phyloP scores from a whole-genome alignment of 1,140 invertebrate species.

The Theocolax elegans region DNA sequence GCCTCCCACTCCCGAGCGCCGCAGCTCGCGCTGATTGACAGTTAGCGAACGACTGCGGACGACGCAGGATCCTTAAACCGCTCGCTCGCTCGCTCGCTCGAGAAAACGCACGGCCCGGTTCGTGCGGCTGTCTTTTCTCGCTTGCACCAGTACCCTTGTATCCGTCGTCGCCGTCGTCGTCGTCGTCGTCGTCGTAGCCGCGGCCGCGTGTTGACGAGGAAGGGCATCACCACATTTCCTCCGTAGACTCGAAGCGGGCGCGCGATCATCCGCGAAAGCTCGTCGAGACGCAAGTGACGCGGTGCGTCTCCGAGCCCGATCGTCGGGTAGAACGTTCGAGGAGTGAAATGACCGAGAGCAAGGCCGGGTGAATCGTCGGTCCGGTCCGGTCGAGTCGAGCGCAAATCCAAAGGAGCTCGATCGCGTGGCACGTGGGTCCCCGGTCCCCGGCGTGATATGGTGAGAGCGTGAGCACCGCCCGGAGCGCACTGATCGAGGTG shows the following conservation, averaged over 20 bases:
- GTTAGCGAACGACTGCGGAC: conserved; percentile 75
- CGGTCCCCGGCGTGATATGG: too few species aligned
- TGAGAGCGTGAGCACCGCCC: too few species aligned
- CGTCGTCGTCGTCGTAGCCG: conserved; percentile 16
- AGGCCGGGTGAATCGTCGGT: background rate
- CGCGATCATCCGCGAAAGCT: background rate
- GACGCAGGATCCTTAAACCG: conserved; percentile 68
- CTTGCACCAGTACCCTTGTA: background rate
- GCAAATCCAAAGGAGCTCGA: background rate
- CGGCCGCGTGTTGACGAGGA: conserved; percentile 10
- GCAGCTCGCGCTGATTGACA: conserved; percentile 72
- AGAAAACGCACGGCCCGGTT: conserved; percentile 33
- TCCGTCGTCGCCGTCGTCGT: conserved; percentile 10
- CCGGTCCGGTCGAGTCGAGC: background rate
- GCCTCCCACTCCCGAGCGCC: conserved; percentile 66
- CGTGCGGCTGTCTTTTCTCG: conserved; percentile 12
- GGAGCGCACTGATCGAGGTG: too few species aligned
- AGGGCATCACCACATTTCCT: too few species aligned
- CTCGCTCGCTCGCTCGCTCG: conserved; percentile 38
- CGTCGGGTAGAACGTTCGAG: too few species aligned
- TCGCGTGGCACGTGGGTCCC: too few species aligned
- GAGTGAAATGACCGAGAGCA: too few species aligned
- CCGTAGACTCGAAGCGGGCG: conserved; percentile 33
- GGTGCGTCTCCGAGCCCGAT: conserved; percentile 5
- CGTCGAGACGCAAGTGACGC: conserved; percentile 15